Base-by-base conservation (phyloP, 2,797 vertebrate species). In the Trachurus trachurus region DNA sequence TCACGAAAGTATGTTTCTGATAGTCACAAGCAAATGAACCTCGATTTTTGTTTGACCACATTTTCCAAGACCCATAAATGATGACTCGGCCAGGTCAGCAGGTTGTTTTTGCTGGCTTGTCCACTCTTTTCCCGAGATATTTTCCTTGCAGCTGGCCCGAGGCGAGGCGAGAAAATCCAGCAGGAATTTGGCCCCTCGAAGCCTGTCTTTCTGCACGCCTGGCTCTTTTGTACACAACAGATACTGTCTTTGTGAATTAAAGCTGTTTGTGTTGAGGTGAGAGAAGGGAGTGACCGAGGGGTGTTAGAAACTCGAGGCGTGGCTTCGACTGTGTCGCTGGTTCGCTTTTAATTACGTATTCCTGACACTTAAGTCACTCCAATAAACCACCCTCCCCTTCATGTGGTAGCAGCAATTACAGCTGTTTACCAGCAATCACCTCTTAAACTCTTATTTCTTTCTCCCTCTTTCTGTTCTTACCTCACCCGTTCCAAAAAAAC, bases 241-340 rank as follows among this genome's bases (percentile, higher is more conserved):
- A 93, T 94, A 95, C 90, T 90, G 92, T 94, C 91, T 93, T 91
- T 92, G 92, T 93, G 88, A 93, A 92, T 93, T 90, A 93, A 93
- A 92, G 89, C 89, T 80, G 85, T 93, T 94, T 93, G 91, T 90
- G 82, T 89, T 91, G 92, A 93, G 85, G 89, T 83, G 89, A 66
- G 78, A 56, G 26, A 26, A 75, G 82, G 81, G 85, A 84, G 78
- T 74, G 84, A 69, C 60, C 2, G 21, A 17, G 62, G 50, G 76
- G 26, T 80, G 88, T 90, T 81, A 76, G 72, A 82, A 81, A 81
- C 67, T 62, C 8, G 0, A 87, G 82, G 84, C 62, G 69, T 77
- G 70, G 76, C 83, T 77, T 88, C 44, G 56, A 53, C 77, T 66
- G 61, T 62, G 75, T 78, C 40, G 47, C 61, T 73, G 45, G 63